A percentile compares a stretch with the other conserved stretches of the same genome.
These are phyloP conservation scores for Cantharis nigra DNA, from an alignment of 2,888 invertebrate species.

Conservation along the genomic window DNA sequence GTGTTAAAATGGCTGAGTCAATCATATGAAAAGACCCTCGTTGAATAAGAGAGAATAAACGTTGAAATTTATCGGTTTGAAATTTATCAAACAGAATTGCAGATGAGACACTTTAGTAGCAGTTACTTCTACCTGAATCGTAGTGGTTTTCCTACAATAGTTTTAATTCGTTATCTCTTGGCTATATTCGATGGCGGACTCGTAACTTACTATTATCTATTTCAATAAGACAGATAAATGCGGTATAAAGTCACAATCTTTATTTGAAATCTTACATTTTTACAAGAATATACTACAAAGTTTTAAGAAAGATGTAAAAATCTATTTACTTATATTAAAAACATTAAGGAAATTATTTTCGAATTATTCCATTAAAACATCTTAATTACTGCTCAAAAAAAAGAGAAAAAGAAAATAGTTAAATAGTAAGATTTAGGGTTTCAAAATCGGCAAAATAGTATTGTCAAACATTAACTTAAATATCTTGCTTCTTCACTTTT, in stretches of 20 bases:
- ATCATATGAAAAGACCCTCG: conserved; percentile 46
- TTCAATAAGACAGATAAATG: conserved; percentile 8
- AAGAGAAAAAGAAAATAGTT: background rate
- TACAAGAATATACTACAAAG: conserved; percentile 1
- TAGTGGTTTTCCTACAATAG: conserved; percentile 45
- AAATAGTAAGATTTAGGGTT: background rate
- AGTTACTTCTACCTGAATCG: conserved; percentile 52
- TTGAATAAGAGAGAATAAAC: conserved; percentile 42
- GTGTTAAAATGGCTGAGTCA: conserved; percentile 18
- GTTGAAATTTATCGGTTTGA: conserved; percentile 46
- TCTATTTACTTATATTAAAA: background rate
- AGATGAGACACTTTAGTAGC: conserved; percentile 54
- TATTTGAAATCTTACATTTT: conserved; percentile 4
- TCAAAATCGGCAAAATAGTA: background rate
- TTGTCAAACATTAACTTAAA: background rate
- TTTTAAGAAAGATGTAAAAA: background rate
- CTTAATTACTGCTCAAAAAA: background rate
- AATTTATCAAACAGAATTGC: conserved; percentile 54
- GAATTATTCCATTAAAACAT: background rate
- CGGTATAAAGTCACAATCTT: background rate
- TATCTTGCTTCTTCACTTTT: background rate
- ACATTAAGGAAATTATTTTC: background rate
- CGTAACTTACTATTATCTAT: conserved; percentile 25
- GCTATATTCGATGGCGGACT: conserved; percentile 42
- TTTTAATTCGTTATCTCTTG: conserved; percentile 49